phyloP scores from a whole-genome alignment of 2,888 invertebrate species.

The Chirona hameri region DNA sequence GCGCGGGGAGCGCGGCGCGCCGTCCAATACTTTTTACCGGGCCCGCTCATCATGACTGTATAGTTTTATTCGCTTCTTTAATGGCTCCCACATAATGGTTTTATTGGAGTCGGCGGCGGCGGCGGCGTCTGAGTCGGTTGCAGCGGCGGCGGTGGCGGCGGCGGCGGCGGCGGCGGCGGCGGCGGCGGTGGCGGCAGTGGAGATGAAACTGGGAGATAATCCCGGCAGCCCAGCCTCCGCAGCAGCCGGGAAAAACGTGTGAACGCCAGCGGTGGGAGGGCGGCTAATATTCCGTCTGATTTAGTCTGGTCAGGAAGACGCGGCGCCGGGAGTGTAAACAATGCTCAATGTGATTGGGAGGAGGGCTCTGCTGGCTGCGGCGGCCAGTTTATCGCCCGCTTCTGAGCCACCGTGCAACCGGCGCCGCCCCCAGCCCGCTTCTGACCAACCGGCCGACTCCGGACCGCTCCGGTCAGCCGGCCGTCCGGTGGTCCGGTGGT shows the following conservation, averaged over 20 bases:
- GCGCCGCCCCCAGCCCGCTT: not conserved
- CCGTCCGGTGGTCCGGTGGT: not conserved
- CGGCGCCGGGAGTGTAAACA: not conserved
- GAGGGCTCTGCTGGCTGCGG: not conserved
- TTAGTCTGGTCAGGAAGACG: not conserved
- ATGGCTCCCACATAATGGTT: constrained; percentile 27
- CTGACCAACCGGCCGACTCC: not conserved
- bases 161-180: not conserved
- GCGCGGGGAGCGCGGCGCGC: not conserved
- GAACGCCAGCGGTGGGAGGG: constrained; percentile 3
- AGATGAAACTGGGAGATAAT: constrained; percentile 2
- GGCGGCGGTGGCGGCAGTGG: not conserved
- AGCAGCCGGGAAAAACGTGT: constrained; percentile 26
- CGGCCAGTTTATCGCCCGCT: not conserved
- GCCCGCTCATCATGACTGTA: constrained; percentile 22
- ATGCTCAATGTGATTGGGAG: constrained; percentile 5
- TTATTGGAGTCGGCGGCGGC: constrained; percentile 14
- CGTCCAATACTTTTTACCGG: constrained; percentile 25
- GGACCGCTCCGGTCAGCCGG: not conserved
- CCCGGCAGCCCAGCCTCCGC: not conserved
- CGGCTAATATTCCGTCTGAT: not conserved
- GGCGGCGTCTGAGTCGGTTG: not conserved
- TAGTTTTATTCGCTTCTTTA: constrained; percentile 28
- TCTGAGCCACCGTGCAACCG: not conserved
- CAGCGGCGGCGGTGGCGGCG: constrained; percentile 1